Conservation (phyloP, 2,113 vertebrate genomes). For the Microcebus ravelobensis region DNA sequence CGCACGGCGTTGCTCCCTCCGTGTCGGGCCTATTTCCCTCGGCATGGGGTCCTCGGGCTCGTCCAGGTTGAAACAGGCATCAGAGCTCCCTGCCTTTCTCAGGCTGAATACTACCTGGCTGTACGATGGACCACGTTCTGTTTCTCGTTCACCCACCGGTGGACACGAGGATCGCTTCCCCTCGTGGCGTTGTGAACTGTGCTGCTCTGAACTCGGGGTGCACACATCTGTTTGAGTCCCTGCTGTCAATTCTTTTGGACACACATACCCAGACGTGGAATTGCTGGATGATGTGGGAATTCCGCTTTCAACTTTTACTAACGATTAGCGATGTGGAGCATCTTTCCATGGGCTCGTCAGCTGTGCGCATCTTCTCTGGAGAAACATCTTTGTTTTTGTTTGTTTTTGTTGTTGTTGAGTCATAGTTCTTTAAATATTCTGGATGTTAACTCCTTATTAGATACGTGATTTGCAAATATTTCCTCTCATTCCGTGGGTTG, state of each 20-base stretch:
- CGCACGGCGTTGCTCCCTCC: fast-evolving
- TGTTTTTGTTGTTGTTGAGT: not conserved
- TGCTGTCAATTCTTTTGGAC: too few species aligned
- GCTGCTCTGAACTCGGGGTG: fast-evolving
- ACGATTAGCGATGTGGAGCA: fast-evolving
- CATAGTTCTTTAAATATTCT: not conserved
- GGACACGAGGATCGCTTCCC: not conserved
- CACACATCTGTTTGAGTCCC: too few species aligned
- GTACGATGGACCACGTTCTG: too few species aligned
- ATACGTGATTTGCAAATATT: not conserved
- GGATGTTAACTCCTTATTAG: not conserved
- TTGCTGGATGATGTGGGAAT: fast-evolving
- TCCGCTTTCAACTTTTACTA: not conserved
- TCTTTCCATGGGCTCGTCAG: not conserved
- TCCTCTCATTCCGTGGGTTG: not conserved
- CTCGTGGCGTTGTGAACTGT: fast-evolving
- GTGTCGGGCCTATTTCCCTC: fast-evolving
- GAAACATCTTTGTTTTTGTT: not conserved
- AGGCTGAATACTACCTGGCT: not conserved
- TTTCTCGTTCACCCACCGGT: fast-evolving
- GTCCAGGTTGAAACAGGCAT: fast-evolving
- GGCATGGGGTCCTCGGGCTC: not conserved
- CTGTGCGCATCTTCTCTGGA: not conserved
- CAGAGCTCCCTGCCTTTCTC: not conserved
- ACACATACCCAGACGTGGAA: not conserved